A percentile compares a stretch with the other conserved stretches of the same genome.
Evolutionary conservation across 2,113 vertebrate genomes (phyloP).

Genomic region (Thunnus thynnus): DNA sequence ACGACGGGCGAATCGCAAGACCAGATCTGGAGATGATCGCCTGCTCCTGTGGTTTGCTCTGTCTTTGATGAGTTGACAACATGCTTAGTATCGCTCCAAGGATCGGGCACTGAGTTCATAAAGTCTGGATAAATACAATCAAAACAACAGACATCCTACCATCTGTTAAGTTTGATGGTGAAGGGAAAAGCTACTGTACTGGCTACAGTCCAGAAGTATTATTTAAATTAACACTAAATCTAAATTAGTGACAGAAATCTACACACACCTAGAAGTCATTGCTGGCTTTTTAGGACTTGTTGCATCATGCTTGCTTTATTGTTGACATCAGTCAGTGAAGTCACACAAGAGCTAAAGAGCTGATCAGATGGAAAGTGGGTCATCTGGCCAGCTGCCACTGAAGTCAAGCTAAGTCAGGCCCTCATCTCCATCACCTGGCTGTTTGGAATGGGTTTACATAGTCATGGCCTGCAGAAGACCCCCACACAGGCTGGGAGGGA

Average conservation of each 20-base stretch:
- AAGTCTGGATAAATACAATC: constrained; percentile 56
- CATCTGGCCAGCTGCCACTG: constrained; percentile 53
- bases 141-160: constrained; percentile 45
- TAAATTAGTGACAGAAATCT: neutral
- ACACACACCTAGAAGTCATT: neutral
- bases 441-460: constrained; percentile 45
- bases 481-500: neutral
- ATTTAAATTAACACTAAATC: constrained; percentile 10
- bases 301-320: neutral
- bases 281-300: neutral
- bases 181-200: constrained; percentile 8
- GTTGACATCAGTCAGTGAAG: neutral
- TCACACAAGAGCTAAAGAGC: constrained; percentile 15
- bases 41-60: constrained; percentile 20
- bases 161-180: constrained; percentile 37
- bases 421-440: constrained; percentile 60
- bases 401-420: constrained; percentile 25
- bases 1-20: constrained; percentile 13
- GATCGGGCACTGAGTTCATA: constrained; percentile 67
- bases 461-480: constrained; percentile 37
- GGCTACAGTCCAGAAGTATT: neutral
- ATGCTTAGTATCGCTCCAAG: constrained; percentile 53
- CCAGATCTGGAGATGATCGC: constrained; percentile 47
- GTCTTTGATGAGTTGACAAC: constrained; percentile 71
- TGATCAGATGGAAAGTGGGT: constrained; percentile 63